Evolutionary conservation across 2,797 vertebrate species (phyloP).

Genomic region (Ficedula albicollis): DNA sequence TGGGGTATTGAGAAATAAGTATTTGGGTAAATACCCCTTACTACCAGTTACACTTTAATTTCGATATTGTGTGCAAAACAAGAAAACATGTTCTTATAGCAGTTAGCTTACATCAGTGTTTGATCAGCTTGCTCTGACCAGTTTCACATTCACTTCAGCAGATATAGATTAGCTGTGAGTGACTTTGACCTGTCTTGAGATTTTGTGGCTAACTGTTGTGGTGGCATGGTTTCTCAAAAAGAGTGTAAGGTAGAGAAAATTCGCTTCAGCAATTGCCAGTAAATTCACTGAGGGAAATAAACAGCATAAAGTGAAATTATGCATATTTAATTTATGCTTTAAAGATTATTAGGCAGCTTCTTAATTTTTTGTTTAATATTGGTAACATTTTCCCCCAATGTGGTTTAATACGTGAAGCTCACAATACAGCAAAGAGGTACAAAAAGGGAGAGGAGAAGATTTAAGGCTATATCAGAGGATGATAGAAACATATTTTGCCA

Average conservation of each 20-base stretch:
- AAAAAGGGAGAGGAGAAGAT: not conserved
- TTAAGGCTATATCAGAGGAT: not conserved
- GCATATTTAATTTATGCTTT: not conserved
- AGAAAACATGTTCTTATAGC: not conserved
- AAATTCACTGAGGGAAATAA: not conserved
- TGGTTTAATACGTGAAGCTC: not conserved
- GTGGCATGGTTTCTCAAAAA: not conserved
- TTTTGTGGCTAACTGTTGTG: not conserved
- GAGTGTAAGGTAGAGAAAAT: not conserved
- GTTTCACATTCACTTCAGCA: not conserved
- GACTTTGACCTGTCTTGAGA: not conserved
- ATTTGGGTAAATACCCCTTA: not conserved
- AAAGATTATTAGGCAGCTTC: not conserved
- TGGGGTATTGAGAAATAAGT: not conserved
- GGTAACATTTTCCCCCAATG: not conserved
- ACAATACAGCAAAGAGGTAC: not conserved
- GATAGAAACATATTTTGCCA: not conserved
- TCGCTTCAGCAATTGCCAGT: not conserved
- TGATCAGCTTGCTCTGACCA: not conserved
- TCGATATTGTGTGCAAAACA: accelerated
- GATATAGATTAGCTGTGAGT: not conserved
- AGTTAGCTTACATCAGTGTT: not conserved
- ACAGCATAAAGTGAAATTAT: not conserved
- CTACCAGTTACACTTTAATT: not conserved
- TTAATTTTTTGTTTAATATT: not conserved